A percentile compares a stretch with the other conserved stretches of the same genome.
These are phyloP conservation scores for Brachionus angularis DNA, from an alignment of 1,140 invertebrate species.

Conservation along the genomic window DNA sequence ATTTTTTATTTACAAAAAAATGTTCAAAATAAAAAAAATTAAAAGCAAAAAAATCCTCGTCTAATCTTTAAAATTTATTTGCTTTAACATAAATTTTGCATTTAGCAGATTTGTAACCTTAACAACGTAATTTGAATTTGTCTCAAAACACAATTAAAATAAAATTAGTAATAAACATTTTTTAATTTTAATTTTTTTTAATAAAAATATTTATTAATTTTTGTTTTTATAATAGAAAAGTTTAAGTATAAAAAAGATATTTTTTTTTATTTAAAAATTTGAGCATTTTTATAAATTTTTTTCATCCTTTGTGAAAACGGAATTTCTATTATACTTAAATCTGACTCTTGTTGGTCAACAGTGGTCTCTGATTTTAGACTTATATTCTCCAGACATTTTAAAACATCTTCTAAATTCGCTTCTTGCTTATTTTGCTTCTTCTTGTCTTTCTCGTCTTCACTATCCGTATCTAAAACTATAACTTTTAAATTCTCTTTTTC, in stretches of 20 bases:
- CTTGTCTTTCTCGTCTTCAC: neutral
- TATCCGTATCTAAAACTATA: conserved; percentile 5
- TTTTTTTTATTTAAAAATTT: conserved; percentile 12
- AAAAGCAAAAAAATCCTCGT: too few relatives aligned
- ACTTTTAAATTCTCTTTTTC: conserved; percentile 4
- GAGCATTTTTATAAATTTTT: conserved; percentile 34
- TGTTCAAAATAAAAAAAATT: neutral
- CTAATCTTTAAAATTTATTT: too few relatives aligned
- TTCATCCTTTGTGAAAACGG: conserved; percentile 40
- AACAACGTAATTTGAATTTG: too few relatives aligned
- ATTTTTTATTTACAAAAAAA: neutral
- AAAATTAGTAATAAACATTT: too few relatives aligned
- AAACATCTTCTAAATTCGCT: neutral
- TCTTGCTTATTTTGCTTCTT: neutral
- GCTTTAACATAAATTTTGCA: too few relatives aligned
- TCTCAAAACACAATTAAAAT: too few relatives aligned
- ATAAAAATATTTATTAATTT: too few relatives aligned
- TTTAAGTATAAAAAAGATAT: too few relatives aligned
- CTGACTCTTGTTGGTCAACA: too few relatives aligned
- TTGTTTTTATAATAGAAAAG: too few relatives aligned
- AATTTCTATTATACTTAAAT: conserved; percentile 33
- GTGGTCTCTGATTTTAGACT: neutral
- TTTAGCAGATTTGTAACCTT: too few relatives aligned
- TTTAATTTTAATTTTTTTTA: too few relatives aligned
- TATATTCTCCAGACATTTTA: neutral